Conservation (phyloP, 2,888 invertebrate genomes). For the Diplolepis rosae region DNA sequence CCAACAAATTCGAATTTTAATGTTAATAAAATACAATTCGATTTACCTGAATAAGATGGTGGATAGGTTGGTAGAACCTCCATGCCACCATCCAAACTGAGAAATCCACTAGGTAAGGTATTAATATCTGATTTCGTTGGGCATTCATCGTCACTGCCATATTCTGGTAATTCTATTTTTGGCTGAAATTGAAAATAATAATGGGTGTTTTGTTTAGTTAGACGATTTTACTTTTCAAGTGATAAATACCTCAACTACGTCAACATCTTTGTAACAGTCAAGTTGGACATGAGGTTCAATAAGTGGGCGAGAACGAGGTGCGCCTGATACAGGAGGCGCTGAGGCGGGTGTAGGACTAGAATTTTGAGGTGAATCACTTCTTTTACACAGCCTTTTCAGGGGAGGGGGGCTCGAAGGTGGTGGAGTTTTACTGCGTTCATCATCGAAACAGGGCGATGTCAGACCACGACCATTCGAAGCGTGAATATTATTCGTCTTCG, state of each 20-base stretch:
- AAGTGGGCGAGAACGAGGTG: constrained; percentile 69
- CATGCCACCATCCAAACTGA: constrained; percentile 72
- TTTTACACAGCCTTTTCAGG: constrained; percentile 72
- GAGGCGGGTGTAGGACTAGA: constrained; percentile 71
- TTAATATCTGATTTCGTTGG: constrained; percentile 71
- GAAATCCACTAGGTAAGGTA: constrained; percentile 70
- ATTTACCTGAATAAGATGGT: constrained; percentile 69
- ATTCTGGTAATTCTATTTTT: constrained; percentile 84
- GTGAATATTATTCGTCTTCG: constrained; percentile 69
- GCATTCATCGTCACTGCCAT: constrained; percentile 81
- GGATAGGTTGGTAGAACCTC: constrained; percentile 71
- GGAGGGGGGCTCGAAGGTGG: constrained; percentile 72
- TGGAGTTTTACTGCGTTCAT: constrained; percentile 71
- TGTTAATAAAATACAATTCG: not conserved
- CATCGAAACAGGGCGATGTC: constrained; percentile 71
- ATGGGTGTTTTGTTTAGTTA: not conserved
- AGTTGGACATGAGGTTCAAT: constrained; percentile 73
- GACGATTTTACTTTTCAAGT: constrained; percentile 13
- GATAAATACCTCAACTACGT: constrained; percentile 69
- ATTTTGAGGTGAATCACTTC: constrained; percentile 72
- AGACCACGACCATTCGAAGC: constrained; percentile 70
- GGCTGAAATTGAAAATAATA: constrained; percentile 74
- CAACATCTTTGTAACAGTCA: constrained; percentile 72
- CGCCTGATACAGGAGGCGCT: constrained; percentile 64
- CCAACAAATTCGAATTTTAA: too few relatives aligned